Conservation (phyloP, 2,888 invertebrate genomes). For the Drosophila putrida region DNA sequence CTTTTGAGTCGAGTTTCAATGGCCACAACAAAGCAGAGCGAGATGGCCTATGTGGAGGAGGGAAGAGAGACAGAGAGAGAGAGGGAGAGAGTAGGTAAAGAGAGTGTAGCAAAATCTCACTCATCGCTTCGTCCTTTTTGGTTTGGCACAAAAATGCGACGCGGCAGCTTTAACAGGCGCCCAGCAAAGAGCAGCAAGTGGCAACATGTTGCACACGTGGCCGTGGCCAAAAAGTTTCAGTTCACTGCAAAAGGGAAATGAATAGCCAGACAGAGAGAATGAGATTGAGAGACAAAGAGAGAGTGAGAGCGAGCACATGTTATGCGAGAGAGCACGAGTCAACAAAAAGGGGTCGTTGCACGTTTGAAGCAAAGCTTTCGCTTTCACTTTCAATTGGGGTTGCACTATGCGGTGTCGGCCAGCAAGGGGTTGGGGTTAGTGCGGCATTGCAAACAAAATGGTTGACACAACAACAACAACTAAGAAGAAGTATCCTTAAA, state of each 20-base stretch:
- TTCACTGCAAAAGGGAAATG: constrained; percentile 60
- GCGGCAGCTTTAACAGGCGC: constrained; percentile 72
- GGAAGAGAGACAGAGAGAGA: constrained; percentile 11
- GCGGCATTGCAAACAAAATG: constrained; percentile 50
- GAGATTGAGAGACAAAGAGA: constrained; percentile 23
- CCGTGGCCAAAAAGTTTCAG: constrained; percentile 23
- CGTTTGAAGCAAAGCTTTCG: constrained; percentile 57
- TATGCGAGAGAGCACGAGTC: constrained; percentile 26
- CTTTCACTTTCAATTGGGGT: constrained; percentile 71
- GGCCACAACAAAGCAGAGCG: constrained; percentile 41
- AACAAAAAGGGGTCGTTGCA: constrained; percentile 74
- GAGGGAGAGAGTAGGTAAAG: constrained; percentile 6
- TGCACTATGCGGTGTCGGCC: constrained; percentile 30
- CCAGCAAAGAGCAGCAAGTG: constrained; percentile 53
- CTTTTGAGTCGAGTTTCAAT: constrained; percentile 72
- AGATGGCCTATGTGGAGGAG: constrained; percentile 1
- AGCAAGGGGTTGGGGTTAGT: constrained; percentile 5
- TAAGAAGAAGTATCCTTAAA: neutral
- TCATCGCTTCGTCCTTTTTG: constrained; percentile 81
- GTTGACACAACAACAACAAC: constrained; percentile 37
- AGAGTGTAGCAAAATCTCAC: constrained; percentile 52
- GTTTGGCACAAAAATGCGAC: constrained; percentile 77
- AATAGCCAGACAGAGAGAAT: constrained; percentile 64
- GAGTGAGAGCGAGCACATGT: constrained; percentile 17
- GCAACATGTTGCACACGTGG: constrained; percentile 71